phyloP scores from a whole-genome alignment of 2,888 invertebrate genomes.

The Allygus modestus region DNA sequence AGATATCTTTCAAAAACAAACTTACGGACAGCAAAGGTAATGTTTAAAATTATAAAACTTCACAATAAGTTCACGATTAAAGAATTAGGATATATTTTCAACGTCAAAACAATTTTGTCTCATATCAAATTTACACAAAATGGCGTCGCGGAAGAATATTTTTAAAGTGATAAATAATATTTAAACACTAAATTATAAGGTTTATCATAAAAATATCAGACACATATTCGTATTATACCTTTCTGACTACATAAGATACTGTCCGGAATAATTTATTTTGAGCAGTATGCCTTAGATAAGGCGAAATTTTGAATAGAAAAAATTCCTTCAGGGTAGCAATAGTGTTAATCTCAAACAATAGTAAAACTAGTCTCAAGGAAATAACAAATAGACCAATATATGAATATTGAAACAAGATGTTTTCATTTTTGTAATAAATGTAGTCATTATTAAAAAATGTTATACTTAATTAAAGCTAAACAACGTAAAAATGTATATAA shows the following conservation, averaged over 20 bases:
- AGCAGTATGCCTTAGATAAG: too few species aligned
- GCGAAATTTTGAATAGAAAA: neutral
- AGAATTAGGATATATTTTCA: slow-evolving; percentile 39
- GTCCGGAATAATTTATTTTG: neutral
- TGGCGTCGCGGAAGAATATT: slow-evolving; percentile 66
- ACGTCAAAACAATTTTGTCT: slow-evolving; percentile 63
- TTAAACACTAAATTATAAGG: neutral
- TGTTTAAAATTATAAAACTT: slow-evolving; percentile 11
- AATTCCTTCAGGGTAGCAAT: neutral
- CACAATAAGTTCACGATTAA: neutral
- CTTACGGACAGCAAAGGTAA: neutral
- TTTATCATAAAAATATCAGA: neutral
- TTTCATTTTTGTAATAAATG: too few species aligned
- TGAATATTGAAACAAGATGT: neutral
- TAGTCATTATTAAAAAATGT: too few species aligned
- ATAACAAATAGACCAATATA: neutral
- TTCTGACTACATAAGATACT: neutral
- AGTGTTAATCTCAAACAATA: slow-evolving; percentile 19
- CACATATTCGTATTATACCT: neutral
- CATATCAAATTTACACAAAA: slow-evolving; percentile 65
- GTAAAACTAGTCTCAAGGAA: neutral
- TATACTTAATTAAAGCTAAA: too few species aligned
- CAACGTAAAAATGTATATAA: too few species aligned
- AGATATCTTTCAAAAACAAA: neutral
- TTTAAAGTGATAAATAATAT: slow-evolving; percentile 26